phyloP scores from a whole-genome alignment of 1,140 invertebrate species.

The Amphibalanus amphitrite region DNA sequence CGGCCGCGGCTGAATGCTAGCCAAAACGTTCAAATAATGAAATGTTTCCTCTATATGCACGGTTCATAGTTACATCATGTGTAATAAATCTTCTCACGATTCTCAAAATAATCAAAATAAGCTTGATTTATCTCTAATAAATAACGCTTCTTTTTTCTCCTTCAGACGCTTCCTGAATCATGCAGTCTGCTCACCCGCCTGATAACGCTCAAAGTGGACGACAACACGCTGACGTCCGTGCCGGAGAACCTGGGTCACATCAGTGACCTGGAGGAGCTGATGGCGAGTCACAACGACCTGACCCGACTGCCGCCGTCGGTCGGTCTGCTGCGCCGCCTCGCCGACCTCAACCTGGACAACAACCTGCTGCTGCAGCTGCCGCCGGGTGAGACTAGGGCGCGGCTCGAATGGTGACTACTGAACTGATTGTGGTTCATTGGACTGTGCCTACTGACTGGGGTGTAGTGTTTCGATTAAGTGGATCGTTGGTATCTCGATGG shows the following conservation, averaged over 20 bases:
- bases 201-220: constrained; percentile 70
- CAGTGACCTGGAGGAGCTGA: constrained; percentile 67
- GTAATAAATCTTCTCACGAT: too few species aligned
- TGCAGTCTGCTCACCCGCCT: constrained; percentile 62
- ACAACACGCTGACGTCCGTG: constrained; percentile 62
- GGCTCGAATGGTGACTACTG: too few species aligned
- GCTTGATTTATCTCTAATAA: too few species aligned
- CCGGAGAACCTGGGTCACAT: constrained; percentile 64
- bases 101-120: too few species aligned
- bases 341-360: constrained; percentile 71
- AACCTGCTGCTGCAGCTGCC: constrained; percentile 65
- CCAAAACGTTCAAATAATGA: too few species aligned
- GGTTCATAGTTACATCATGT: too few species aligned
- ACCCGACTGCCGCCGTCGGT: constrained; percentile 61
- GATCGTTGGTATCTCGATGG: too few species aligned
- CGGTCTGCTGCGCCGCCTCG: constrained; percentile 65
- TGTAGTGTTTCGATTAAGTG: too few species aligned
- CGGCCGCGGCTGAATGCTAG: too few species aligned
- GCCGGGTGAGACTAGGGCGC: background rate
- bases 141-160: constrained; percentile 14
- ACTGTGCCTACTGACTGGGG: too few species aligned
- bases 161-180: constrained; percentile 50
- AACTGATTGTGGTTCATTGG: too few species aligned
- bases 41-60: too few species aligned
- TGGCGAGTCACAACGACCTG: constrained; percentile 69